Evolutionary conservation across 1,140 invertebrate genomes (phyloP).

Genomic region (Platyscapa corneri): DNA sequence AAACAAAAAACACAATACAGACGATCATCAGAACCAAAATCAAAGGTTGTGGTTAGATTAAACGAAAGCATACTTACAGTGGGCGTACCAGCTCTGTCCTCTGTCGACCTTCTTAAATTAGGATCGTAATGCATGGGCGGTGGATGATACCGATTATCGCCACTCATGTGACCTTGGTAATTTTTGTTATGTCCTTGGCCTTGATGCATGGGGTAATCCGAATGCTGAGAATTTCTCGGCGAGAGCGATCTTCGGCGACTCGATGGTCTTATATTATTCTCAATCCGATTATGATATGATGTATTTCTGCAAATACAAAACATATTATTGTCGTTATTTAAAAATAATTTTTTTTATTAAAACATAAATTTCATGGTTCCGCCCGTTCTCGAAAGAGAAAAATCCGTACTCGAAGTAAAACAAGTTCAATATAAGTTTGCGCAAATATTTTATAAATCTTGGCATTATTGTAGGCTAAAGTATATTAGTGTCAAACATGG

Average conservation of each 20-base stretch:
- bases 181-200: constrained; percentile 57
- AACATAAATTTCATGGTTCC: no score
- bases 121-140: constrained; percentile 71
- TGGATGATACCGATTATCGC: constrained; percentile 63
- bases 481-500: no score
- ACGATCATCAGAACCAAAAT: no score
- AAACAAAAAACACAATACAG: no score
- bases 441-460: no score
- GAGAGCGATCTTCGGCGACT: constrained; percentile 68
- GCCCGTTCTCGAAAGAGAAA: no score
- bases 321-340: neutral
- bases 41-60: neutral
- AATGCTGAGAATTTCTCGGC: constrained; percentile 58
- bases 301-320: constrained; percentile 50
- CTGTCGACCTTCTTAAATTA: constrained; percentile 70
- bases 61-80: constrained; percentile 75
- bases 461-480: no score
- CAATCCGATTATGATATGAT: constrained; percentile 65
- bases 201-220: constrained; percentile 40
- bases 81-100: constrained; percentile 82
- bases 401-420: no score
- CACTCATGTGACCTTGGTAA: constrained; percentile 62
- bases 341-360: neutral
- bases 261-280: constrained; percentile 66
- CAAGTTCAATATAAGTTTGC: no score